Percentiles rank a stretch among this genome's conserved stretches.
These are phyloP conservation scores for Oophaga pumilio DNA, from an alignment of 2,113 vertebrate species.

Conservation along the genomic window DNA sequence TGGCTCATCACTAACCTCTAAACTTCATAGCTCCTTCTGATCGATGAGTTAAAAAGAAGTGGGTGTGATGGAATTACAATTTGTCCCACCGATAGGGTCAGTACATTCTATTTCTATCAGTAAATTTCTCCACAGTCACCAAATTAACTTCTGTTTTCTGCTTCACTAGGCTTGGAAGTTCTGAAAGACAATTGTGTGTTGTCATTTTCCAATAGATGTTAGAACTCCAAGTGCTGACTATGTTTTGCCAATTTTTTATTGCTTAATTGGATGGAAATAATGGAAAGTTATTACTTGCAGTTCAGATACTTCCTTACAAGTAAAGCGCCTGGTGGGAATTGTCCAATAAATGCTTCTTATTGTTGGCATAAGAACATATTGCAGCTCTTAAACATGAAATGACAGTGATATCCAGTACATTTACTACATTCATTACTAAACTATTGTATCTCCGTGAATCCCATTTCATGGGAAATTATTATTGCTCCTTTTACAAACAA, in stretches of 20 bases:
- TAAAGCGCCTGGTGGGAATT: slow-evolving; percentile 11
- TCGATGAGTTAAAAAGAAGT: neutral
- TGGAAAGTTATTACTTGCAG: slow-evolving; percentile 27
- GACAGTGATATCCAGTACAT: slow-evolving; percentile 1
- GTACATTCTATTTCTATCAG: neutral
- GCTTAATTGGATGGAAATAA: slow-evolving; percentile 33
- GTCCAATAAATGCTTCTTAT: slow-evolving; percentile 29
- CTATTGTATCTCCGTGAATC: neutral
- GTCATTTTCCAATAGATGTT: slow-evolving; percentile 25
- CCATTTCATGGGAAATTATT: slow-evolving; percentile 19
- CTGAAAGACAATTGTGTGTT: neutral
- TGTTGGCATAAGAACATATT: slow-evolving; percentile 26
- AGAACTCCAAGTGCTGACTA: neutral
- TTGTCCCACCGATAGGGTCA: neutral
- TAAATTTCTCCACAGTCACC: neutral
- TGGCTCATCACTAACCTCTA: no score
- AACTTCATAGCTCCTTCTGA: no score
- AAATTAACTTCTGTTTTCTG: neutral
- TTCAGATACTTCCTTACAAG: slow-evolving; percentile 27
- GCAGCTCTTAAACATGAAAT: slow-evolving; percentile 4
- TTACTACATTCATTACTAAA: slow-evolving; percentile 27
- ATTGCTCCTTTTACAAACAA: slow-evolving; percentile 18
- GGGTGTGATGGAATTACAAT: neutral
- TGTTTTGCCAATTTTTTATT: slow-evolving; percentile 35
- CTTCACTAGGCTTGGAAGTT: neutral